phyloP scores from a whole-genome alignment of 2,888 invertebrate genomes.

The Gonocerus acuteangulatus region DNA sequence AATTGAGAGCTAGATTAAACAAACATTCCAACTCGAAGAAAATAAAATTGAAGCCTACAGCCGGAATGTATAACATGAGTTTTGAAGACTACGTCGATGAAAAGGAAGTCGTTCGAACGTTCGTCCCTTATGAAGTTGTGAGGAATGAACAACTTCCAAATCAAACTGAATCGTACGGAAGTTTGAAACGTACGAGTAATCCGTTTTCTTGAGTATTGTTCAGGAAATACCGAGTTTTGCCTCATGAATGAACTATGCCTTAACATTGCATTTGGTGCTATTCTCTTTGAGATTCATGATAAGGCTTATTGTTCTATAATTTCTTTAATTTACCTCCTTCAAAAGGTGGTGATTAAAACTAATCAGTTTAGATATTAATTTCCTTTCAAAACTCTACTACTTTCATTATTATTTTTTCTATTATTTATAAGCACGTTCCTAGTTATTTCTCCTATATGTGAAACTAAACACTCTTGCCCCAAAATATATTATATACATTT shows the following conservation, averaged over 20 bases:
- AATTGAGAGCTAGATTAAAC: slow-evolving; percentile 10
- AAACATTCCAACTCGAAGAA: slow-evolving; percentile 27
- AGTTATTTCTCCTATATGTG: too few relatives aligned
- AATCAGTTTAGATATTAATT: too few relatives aligned
- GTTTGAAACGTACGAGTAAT: slow-evolving; percentile 46
- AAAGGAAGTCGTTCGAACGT: slow-evolving; percentile 43
- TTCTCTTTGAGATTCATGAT: background rate
- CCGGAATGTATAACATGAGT: slow-evolving; percentile 65
- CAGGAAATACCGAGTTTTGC: slow-evolving; percentile 26
- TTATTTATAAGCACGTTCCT: too few relatives aligned
- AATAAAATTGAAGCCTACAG: slow-evolving; percentile 43
- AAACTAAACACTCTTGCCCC: too few relatives aligned
- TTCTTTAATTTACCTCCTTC: background rate
- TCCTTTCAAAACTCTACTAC: too few relatives aligned
- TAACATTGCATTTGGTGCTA: slow-evolving; percentile 17
- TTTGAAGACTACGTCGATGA: slow-evolving; percentile 60
- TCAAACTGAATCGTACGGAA: slow-evolving; percentile 42
- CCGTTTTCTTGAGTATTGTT: slow-evolving; percentile 44
- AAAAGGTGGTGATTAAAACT: too few relatives aligned
- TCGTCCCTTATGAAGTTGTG: slow-evolving; percentile 58
- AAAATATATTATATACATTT: too few relatives aligned
- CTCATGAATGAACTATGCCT: slow-evolving; percentile 18
- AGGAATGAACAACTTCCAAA: slow-evolving; percentile 40
- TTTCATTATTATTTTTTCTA: too few relatives aligned
- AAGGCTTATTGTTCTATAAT: background rate